phyloP scores from a whole-genome alignment of 1,140 invertebrate species.

The Drosophila insularis region DNA sequence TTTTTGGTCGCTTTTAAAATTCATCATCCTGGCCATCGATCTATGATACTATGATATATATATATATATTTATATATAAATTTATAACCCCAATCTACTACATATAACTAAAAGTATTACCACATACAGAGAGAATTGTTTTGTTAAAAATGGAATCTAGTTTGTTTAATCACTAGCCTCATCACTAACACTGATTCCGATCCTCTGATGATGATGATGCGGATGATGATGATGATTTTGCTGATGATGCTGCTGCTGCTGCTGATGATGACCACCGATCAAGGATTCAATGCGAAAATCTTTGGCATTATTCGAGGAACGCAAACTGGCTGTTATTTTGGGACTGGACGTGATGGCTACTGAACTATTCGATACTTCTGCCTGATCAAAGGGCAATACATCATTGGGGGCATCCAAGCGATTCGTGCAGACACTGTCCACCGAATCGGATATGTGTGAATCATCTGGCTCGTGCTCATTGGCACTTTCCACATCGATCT shows the following conservation, averaged over 20 bases:
- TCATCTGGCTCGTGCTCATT: conserved; percentile 76
- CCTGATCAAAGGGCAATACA: conserved; percentile 59
- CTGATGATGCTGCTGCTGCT: conserved; percentile 14
- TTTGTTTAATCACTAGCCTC: conserved; percentile 29
- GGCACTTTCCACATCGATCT: conserved; percentile 80
- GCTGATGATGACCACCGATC: conserved; percentile 63
- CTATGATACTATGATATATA: neutral
- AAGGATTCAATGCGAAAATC: conserved; percentile 82
- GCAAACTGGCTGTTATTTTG: conserved; percentile 44
- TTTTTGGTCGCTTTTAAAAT: conserved; percentile 71
- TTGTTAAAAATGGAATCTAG: conserved; percentile 45
- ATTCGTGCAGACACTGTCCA: conserved; percentile 75
- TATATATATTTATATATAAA: neutral
- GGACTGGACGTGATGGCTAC: conserved; percentile 59
- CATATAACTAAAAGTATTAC: conserved; percentile 37
- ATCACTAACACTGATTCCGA: conserved; percentile 15
- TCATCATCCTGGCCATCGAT: conserved; percentile 45
- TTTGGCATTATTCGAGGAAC: conserved; percentile 65
- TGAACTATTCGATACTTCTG: conserved; percentile 58
- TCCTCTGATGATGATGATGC: conserved; percentile 6
- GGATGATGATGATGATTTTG: conserved; percentile 32
- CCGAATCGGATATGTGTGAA: conserved; percentile 78
- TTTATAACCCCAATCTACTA: conserved; percentile 8
- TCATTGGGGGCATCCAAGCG: conserved; percentile 54
- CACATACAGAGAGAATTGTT: conserved; percentile 44